Evolutionary conservation across 2,113 vertebrate genomes (phyloP).

Genomic region (Tylochromis polylepis): DNA sequence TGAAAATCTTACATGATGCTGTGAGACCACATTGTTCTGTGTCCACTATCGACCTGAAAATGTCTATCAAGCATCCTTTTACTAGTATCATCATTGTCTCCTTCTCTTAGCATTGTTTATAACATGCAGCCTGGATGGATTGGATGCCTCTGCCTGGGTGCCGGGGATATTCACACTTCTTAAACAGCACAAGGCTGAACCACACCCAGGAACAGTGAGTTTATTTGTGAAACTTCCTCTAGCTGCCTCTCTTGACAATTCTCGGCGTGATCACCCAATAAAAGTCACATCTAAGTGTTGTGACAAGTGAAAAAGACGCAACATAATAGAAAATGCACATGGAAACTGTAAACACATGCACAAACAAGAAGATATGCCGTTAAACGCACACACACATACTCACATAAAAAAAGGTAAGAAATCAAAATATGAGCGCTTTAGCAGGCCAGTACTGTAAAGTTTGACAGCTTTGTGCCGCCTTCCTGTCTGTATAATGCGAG

Average conservation of each 20-base stretch:
- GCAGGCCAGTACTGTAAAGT: slow-evolving; percentile 24
- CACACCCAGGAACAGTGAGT: neutral
- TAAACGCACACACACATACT: neutral
- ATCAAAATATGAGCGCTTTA: neutral
- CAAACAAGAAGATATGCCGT: neutral
- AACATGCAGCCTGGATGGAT: neutral
- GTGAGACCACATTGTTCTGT: neutral
- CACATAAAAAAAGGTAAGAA: neutral
- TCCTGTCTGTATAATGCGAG: slow-evolving; percentile 19
- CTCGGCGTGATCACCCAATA: neutral
- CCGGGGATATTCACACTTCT: neutral
- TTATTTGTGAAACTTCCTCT: neutral
- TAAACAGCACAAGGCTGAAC: neutral
- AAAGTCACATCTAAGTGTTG: neutral
- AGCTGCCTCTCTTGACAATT: slow-evolving; percentile 8
- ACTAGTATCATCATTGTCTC: neutral
- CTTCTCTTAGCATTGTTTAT: neutral
- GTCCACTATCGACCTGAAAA: slow-evolving; percentile 33
- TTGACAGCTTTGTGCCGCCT: slow-evolving; percentile 31
- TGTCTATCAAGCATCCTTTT: slow-evolving; percentile 13
- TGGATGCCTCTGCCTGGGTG: neutral
- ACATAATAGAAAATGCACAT: neutral
- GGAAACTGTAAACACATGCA: neutral
- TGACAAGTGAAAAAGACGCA: neutral
- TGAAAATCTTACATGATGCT: neutral